These are phyloP conservation scores for Artibeus jamaicensis DNA, from an alignment of 2,797 vertebrate species.

Conservation along the genomic window DNA sequence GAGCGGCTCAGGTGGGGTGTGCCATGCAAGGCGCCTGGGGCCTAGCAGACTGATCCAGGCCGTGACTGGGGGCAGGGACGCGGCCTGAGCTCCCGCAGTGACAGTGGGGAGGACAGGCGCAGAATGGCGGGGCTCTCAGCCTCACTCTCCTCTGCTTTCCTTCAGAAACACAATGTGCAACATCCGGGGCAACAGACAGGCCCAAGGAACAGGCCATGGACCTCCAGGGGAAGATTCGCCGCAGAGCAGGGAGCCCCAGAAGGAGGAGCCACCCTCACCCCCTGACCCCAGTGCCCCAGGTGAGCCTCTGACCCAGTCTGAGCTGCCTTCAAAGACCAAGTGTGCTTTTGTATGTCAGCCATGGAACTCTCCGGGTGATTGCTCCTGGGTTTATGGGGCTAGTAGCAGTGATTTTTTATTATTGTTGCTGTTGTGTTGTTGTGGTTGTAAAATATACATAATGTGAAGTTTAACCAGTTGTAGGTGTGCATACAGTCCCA, in stretches of 20 bases:
- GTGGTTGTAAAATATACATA: not conserved
- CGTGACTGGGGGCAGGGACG: fast-evolving
- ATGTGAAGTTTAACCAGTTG: not conserved
- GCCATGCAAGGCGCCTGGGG: not conserved
- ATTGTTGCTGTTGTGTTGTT: not conserved
- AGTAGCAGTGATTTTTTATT: not conserved
- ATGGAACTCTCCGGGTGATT: not conserved
- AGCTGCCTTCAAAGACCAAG: not conserved
- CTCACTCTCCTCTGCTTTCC: conserved; percentile 8
- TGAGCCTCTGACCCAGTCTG: conserved; percentile 10
- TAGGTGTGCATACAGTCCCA: not conserved
- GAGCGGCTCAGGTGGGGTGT: fast-evolving
- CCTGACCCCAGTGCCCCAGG: conserved; percentile 49
- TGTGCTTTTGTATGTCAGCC: not conserved
- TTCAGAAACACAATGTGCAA: conserved; percentile 91
- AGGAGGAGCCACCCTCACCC: conserved; percentile 42
- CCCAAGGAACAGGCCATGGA: conserved; percentile 82
- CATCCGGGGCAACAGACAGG: conserved; percentile 84
- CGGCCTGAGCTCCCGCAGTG: not conserved
- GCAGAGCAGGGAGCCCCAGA: conserved; percentile 26
- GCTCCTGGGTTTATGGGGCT: not conserved
- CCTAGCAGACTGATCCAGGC: not conserved
- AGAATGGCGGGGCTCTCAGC: not conserved
- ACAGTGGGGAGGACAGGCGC: not conserved
- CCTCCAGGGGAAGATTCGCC: conserved; percentile 75